phyloP scores from a whole-genome alignment of 2,888 invertebrate species.

The Lottia gigantea region DNA sequence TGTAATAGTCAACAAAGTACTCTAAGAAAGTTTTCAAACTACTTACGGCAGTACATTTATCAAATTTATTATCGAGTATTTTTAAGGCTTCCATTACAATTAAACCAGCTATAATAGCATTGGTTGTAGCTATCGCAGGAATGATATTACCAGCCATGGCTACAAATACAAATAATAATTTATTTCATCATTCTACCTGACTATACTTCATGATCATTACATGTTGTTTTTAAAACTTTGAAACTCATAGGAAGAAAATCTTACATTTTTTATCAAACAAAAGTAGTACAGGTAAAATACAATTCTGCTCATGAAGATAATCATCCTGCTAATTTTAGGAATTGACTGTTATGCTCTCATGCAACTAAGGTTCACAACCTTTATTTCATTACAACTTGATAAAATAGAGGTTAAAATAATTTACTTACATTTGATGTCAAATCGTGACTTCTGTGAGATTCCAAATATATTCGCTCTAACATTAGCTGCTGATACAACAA shows the following conservation, averaged over 20 bases:
- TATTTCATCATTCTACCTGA: too few relatives aligned
- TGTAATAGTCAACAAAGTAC: too few relatives aligned
- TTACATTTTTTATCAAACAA: too few relatives aligned
- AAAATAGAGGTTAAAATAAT: too few relatives aligned
- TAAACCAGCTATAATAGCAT: conserved; percentile 97
- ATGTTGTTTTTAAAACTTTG: too few relatives aligned
- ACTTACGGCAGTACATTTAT: conserved; percentile 64
- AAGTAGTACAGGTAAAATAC: too few relatives aligned
- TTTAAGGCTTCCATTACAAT: conserved; percentile 89
- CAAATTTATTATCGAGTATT: conserved; percentile 73
- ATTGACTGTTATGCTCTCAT: too few relatives aligned
- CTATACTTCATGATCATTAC: too few relatives aligned
- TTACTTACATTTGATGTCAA: conserved; percentile 91
- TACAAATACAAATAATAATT: conserved; percentile 69
- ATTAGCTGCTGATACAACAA: conserved; percentile 95
- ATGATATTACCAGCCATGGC: conserved; percentile 99
- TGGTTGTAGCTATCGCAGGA: conserved; percentile 98
- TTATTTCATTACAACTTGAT: background rate
- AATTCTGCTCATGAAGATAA: too few relatives aligned
- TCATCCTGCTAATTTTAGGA: too few relatives aligned
- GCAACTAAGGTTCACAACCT: too few relatives aligned
- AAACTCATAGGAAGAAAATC: too few relatives aligned
- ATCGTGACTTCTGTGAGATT: conserved; percentile 86
- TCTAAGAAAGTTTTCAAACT: background rate
- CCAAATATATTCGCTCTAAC: conserved; percentile 90